Evolutionary conservation across 2,888 invertebrate genomes (phyloP).

Genomic region (Euplexia lucipara): DNA sequence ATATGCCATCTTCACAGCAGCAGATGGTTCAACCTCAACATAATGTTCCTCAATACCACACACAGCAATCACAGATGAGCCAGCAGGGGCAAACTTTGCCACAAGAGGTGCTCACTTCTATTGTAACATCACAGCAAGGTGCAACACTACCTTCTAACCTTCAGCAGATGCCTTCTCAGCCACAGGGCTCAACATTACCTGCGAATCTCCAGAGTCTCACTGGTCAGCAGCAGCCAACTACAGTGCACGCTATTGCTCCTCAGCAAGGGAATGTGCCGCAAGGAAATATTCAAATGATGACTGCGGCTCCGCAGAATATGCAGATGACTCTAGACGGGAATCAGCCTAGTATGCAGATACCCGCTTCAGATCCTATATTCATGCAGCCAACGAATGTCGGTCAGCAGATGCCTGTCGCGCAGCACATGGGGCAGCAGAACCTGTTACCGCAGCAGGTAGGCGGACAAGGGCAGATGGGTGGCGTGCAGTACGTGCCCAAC

Average conservation of each 20-base stretch:
- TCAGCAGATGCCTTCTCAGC: constrained; percentile 86
- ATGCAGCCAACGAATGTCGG: constrained; percentile 87
- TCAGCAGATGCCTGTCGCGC: constrained; percentile 85
- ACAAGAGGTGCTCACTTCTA: constrained; percentile 88
- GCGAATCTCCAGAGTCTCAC: constrained; percentile 90
- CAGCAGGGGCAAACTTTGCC: constrained; percentile 88
- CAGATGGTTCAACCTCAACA: constrained; percentile 89
- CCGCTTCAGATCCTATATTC: constrained; percentile 88
- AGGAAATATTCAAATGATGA: constrained; percentile 91
- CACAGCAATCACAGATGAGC: constrained; percentile 87
- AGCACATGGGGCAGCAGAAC: constrained; percentile 87
- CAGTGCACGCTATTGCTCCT: constrained; percentile 85
- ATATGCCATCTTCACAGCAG: constrained; percentile 86
- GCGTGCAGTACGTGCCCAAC: constrained; percentile 85
- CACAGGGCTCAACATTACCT: constrained; percentile 92
- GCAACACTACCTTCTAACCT: constrained; percentile 86
- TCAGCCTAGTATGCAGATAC: constrained; percentile 90
- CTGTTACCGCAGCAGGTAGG: constrained; percentile 86
- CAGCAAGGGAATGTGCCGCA: constrained; percentile 91
- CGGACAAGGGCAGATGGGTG: constrained; percentile 86
- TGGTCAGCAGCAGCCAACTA: constrained; percentile 86
- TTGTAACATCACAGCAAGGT: constrained; percentile 89
- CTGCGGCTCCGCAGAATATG: constrained; percentile 89
- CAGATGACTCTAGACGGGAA: constrained; percentile 90
- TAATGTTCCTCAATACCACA: constrained; percentile 88